Base-by-base conservation (phyloP, 1,140 invertebrate species). In the Neotoxoptera formosana region DNA sequence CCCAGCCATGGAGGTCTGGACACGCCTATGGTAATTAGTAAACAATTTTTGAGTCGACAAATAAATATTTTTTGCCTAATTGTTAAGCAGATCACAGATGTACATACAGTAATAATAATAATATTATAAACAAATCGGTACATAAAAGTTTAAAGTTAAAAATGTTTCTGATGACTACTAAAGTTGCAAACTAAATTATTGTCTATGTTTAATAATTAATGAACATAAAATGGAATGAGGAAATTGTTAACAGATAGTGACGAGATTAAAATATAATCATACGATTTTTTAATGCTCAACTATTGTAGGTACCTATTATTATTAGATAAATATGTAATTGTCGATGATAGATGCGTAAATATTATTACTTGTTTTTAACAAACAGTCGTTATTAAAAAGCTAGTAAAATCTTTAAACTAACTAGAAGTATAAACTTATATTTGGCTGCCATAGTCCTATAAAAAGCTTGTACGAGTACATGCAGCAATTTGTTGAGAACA, bases 191-290 rank as follows among this genome's bases (percentile, higher is more conserved):
- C 21, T 53, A 23, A 23, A 34, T n/a, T 53, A 51, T 51, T 36
- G 7, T 23, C 25, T 14, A 48, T n/a, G 30, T 41, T 30, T 34
- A 87, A 25, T 53, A 8, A 34, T n/a, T n/a, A 30, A 56, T 17
- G 4, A 89, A 34, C 23, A 89, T 36, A 36, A 89, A 89, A 89
- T 89, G 87, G 87, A 89, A 89, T 89, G 87, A 89, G 87, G 87
- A 89, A 89, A 89, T 56, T 34, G 86, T 88, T 47, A n/a, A 89
- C 48, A 34, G 48, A 53, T 53, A 89, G 21, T 53, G n/a, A 36
- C 20, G n/a, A 89, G 87, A 89, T 89, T 53, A 89, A n/a, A 89
- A 67, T 67, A n/a, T 23, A 53, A 89, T 9, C 48, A 89, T 53
- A 23, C 23, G 7, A 89, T 36, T 53, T 89, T 41, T 36, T 36